A percentile compares a stretch with the other conserved stretches of the same genome.
Conservation (phyloP, 1,140 invertebrate species). For the Odontomachus brunneus region DNA sequence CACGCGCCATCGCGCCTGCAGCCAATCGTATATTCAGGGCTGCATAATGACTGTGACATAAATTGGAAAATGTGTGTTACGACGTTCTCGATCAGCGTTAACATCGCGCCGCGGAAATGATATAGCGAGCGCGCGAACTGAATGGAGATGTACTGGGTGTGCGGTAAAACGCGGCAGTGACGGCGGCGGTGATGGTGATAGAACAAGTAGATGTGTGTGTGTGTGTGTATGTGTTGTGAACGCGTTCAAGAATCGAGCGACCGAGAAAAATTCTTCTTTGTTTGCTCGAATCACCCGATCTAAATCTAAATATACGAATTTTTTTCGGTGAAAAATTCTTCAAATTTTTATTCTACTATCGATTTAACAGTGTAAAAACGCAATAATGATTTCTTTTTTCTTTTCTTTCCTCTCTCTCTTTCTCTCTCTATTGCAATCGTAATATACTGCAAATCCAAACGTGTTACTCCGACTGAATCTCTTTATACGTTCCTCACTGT, state of each 20-base stretch:
- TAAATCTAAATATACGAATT: background rate
- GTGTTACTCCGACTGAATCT: too few species aligned
- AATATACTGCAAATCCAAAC: too few species aligned
- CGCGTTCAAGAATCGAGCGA: background rate
- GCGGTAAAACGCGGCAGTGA: background rate
- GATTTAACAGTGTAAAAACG: background rate
- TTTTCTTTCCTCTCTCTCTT: too few species aligned
- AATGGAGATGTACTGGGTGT: conserved; percentile 14
- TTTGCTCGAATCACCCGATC: background rate
- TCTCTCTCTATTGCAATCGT: too few species aligned
- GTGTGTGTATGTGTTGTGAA: too few species aligned
- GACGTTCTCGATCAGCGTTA: conserved; percentile 53
- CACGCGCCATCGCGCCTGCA: conserved; percentile 26
- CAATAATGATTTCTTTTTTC: background rate
- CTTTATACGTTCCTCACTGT: too few species aligned
- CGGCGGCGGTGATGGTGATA: background rate
- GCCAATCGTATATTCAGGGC: conserved; percentile 41
- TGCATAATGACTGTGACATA: conserved; percentile 44
- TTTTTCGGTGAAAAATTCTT: too few species aligned
- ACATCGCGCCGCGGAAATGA: conserved; percentile 38
- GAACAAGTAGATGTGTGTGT: background rate
- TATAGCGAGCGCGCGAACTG: conserved; percentile 10
- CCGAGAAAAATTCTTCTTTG: background rate
- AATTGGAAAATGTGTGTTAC: conserved; percentile 59
- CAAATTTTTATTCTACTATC: background rate